Evolutionary conservation across 1,140 invertebrate genomes (phyloP).

Genomic region (Geopemphigus sp.): DNA sequence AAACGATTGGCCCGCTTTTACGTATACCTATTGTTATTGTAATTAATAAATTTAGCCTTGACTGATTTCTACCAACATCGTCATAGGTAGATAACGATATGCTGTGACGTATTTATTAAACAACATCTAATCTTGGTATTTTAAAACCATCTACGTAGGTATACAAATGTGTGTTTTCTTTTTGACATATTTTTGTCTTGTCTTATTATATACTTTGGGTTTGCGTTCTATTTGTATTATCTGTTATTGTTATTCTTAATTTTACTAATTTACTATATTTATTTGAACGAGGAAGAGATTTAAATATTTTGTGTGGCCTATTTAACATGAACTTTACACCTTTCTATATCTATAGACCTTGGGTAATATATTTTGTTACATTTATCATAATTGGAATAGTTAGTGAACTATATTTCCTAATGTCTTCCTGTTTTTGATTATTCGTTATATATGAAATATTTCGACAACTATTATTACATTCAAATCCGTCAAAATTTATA

Average conservation of each 20-base stretch:
- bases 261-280: neutral
- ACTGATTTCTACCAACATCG: neutral
- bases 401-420: neutral
- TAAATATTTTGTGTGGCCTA: neutral
- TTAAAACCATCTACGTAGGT: too few species aligned
- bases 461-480: too few species aligned
- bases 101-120: too few species aligned
- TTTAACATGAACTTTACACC: constrained; percentile 1
- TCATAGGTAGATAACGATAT: too few species aligned
- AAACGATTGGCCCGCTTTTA: too few species aligned
- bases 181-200: too few species aligned
- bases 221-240: neutral
- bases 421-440: neutral
- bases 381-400: too few species aligned
- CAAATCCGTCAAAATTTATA: too few species aligned
- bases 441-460: neutral
- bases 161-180: too few species aligned
- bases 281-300: neutral
- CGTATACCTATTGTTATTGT: neutral
- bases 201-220: too few species aligned
- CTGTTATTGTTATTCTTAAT: neutral
- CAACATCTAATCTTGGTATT: too few species aligned
- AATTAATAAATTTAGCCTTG: constrained; percentile 13
- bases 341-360: constrained; percentile 3
- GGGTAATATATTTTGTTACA: neutral